These are phyloP conservation scores for Bagarius yarrelli DNA, from an alignment of 2,113 vertebrate species.

Conservation along the genomic window DNA sequence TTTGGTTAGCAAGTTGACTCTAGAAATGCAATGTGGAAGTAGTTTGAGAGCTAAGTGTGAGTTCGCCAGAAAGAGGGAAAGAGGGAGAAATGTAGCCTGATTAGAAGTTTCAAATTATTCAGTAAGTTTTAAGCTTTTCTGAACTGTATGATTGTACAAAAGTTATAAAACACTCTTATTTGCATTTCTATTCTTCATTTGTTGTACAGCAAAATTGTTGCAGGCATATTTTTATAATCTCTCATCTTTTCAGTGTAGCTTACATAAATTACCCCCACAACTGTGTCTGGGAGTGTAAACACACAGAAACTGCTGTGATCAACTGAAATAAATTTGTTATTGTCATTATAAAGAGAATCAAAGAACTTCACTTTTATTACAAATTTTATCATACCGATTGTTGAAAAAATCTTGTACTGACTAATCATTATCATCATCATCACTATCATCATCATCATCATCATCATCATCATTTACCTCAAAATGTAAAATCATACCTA, in stretches of 20 bases:
- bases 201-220: not conserved
- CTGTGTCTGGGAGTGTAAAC: constrained; percentile 9
- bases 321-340: not conserved
- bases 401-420: not conserved
- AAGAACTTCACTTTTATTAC: not conserved
- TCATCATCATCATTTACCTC: too few relatives aligned
- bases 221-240: constrained; percentile 5
- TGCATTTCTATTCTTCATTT: constrained; percentile 1
- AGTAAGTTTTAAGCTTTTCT: not conserved
- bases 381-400: not conserved
- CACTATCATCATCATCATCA: too few relatives aligned
- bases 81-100: not conserved
- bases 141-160: constrained; percentile 4
- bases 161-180: not conserved
- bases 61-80: not conserved
- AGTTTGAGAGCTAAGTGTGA: not conserved
- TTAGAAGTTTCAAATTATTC: constrained; percentile 2
- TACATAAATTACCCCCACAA: constrained; percentile 8
- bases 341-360: not conserved
- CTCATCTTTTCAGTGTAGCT: constrained; percentile 8
- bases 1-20: too few relatives aligned
- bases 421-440: not conserved
- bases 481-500: too few relatives aligned
- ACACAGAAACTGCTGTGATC: constrained; percentile 16
- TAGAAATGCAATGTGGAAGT: constrained; percentile 54